Evolutionary conservation across 2,113 vertebrate genomes (phyloP).

Genomic region (Anseranas semipalmata): DNA sequence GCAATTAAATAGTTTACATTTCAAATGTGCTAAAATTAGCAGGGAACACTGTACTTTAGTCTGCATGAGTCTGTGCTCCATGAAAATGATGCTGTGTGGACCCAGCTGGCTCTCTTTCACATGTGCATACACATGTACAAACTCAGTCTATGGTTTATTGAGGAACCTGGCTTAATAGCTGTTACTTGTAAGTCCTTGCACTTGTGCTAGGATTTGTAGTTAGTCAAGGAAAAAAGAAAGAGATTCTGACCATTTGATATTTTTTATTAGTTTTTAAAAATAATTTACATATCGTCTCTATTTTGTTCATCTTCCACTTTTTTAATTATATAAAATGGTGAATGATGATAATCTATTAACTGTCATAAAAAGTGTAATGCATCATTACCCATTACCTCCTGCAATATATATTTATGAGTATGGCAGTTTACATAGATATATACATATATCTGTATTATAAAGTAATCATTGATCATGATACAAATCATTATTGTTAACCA

Average conservation of each 20-base stretch:
- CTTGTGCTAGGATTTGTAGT: background rate
- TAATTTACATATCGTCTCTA: background rate
- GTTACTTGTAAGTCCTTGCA: background rate
- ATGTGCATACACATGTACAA: background rate
- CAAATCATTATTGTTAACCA: slow-evolving; percentile 2
- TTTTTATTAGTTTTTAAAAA: background rate
- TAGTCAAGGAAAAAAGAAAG: background rate
- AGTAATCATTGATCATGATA: background rate
- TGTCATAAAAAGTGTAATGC: background rate
- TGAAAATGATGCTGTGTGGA: background rate
- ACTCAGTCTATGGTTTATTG: background rate
- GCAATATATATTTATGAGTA: background rate
- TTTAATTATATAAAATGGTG: background rate
- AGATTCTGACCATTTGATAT: background rate
- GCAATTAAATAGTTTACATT: background rate
- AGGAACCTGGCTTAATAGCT: background rate
- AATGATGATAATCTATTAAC: background rate
- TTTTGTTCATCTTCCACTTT: background rate
- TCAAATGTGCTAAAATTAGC: background rate
- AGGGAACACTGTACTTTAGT: background rate
- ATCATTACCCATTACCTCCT: background rate
- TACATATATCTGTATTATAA: background rate
- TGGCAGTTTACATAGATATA: background rate
- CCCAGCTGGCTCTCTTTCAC: background rate
- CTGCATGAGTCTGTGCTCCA: background rate